Percentiles rank a stretch among this genome's conserved stretches.
Evolutionary conservation across 2,797 vertebrate genomes (phyloP).

Genomic region (Xenopus petersii): DNA sequence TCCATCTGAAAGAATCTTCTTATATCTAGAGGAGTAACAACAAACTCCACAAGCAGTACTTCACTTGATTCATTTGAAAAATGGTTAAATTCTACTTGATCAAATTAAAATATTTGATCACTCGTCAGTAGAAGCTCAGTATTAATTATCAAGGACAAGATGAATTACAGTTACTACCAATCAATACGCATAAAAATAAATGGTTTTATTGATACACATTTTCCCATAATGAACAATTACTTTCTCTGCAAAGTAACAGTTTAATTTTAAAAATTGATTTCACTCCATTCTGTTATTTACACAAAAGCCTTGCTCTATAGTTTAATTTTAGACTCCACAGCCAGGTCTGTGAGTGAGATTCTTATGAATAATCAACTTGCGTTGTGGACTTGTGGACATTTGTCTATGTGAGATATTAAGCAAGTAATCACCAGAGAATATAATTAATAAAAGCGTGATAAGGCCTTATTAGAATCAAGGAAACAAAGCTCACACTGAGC

Average conservation of each 20-base stretch:
- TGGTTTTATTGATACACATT: slow-evolving; percentile 8
- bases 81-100: too few relatives aligned
- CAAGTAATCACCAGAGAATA: background rate
- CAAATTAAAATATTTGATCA: too few relatives aligned
- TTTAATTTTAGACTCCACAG: background rate
- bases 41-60: too few relatives aligned
- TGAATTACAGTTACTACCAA: background rate
- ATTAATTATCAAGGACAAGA: too few relatives aligned
- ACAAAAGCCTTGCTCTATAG: background rate
- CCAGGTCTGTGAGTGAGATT: background rate
- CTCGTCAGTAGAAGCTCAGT: too few relatives aligned
- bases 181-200: slow-evolving; percentile 37
- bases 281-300: background rate
- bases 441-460: background rate
- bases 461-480: background rate
- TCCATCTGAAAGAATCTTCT: too few relatives aligned
- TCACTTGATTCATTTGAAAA: too few relatives aligned
- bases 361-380: background rate
- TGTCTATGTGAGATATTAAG: background rate
- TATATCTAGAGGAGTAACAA: too few relatives aligned
- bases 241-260: background rate
- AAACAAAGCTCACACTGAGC: background rate
- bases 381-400: background rate
- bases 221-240: background rate
- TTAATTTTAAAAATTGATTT: background rate